Base-by-base conservation (phyloP, 37 sponge, comb jelly and placozoan genomes). In the Geodia barretti region DNA sequence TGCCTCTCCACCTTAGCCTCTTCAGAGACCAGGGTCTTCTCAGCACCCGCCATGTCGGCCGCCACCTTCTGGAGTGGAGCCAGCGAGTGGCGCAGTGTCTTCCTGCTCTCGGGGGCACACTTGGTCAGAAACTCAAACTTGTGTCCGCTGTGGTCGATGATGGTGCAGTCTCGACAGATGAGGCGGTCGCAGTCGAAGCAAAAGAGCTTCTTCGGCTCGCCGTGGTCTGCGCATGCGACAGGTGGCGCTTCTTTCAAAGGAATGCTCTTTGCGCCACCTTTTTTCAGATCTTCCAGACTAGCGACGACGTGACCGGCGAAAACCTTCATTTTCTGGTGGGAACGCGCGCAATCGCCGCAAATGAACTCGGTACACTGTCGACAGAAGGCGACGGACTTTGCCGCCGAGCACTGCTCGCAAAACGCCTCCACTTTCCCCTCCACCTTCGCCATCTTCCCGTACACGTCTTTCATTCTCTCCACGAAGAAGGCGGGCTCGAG, bases 111-210 rank as follows among this genome's bases (percentile, higher is more conserved):
- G 1, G 75, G 75, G 31, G 83, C 83, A 38, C 75, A 28, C 20
- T 63, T 65, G 47, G 63, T 73, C 31, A 65, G 36, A 41, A 83
- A 83, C 20, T 83, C 73, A 41, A 37, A 73, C 39, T 74, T 63
- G 83, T 83, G 83, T 7, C 47, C 75, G 20, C 11, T 38, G 32
- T 83, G 83, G 11, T 73, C 74, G 35, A 34, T 39, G 24, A 83
- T 40, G 1, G 66, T 83, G 54, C 83, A 83, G 47, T 83, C 75
- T 0, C 66, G 74, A 32, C 83, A 83, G 42, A 83, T 74, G n/a
- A 83, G 75, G 28, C 74, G 30, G 31, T 74, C 29, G 54, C 83
- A 83, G 54, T 83, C 83, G 36, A 65, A 83, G 75, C 83, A 83
- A 66, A 43, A 83, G 3, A 74, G 39, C 67, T 64, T 83, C 74